Base-by-base conservation (phyloP, 2,888 invertebrate species). In the Erebia palarica region DNA sequence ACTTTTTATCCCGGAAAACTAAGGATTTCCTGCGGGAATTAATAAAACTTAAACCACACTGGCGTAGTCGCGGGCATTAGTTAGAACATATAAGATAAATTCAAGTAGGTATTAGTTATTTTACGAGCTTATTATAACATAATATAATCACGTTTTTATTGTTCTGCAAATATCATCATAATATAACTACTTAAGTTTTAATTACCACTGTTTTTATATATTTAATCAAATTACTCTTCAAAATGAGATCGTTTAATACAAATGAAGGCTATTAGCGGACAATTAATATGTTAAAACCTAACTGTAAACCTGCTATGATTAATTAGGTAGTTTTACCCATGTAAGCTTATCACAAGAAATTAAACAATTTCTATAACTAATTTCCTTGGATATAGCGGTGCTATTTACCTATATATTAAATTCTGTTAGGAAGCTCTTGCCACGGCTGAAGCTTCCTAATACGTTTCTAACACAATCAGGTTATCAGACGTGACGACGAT, bases 251-350 rank as follows among this genome's bases (percentile, higher is more conserved):
- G 36, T 64, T 27, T 27, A 51, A 51, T 64, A 51, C 51, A 51
- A 49, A 64, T 64, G 27, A 27, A n/a, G 51, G 64, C 51, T 16
- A 69, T 66, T 66, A 47, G 66, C 21, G 67, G 63, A 44, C 70
- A 70, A 70, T 70, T 72, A 70, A 21, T 51, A 66, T 66, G 16
- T 64, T 70, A 63, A 53, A 11, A 51, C 36, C 49, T 63, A 64
- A 64, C 51, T 64, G 63, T 69, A 63, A 57, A 57, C 14, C 53
- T 64, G 63, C 63, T 63, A 55, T 57, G 47, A 57, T 63, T 58
- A 21, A 63, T 67, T n/a, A 11, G 60, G n/a, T 16, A 27, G 64
- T n/a, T 51, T 27, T 64, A 51, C 27, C 27, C 10, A 3, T 53
- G 53, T 27, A n/a, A 64, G 5, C 13, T 61, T 61, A 61, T 10